These are phyloP conservation scores for Elgaria multicarinata DNA, from an alignment of 2,113 vertebrate species.

Conservation along the genomic window DNA sequence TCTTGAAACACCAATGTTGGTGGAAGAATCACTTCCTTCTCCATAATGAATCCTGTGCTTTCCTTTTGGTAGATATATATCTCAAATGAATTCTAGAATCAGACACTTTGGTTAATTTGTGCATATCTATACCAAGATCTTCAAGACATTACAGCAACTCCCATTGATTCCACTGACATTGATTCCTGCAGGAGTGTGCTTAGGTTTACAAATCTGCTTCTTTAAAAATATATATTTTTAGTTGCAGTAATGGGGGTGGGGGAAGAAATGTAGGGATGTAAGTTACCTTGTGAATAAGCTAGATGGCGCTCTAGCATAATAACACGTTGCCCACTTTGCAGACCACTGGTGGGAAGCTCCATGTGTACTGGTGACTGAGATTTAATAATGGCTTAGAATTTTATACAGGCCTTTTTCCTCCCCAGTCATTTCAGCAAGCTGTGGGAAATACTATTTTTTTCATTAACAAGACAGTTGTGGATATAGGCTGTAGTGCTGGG, in stretches of 20 bases:
- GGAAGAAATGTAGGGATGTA: background rate
- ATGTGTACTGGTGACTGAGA: background rate
- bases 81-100: background rate
- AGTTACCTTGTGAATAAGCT: slow-evolving; percentile 3
- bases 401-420: background rate
- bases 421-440: background rate
- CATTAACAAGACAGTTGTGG: background rate
- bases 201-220: background rate
- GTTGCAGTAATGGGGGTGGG: background rate
- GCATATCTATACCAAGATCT: background rate
- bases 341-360: background rate
- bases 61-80: background rate
- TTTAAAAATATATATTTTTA: background rate
- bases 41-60: background rate
- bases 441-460: background rate
- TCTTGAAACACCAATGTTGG: background rate
- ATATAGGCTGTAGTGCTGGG: background rate
- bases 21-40: background rate
- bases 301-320: slow-evolving; percentile 15
- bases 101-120: background rate
- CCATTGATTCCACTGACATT: background rate
- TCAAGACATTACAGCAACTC: background rate
- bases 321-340: background rate
- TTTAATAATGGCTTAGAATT: background rate
- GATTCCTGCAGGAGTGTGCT: background rate